Evolutionary conservation across 35 echinoderm and acorn worm species (phyloP).

Genomic region (Ophioderma brevispina): DNA sequence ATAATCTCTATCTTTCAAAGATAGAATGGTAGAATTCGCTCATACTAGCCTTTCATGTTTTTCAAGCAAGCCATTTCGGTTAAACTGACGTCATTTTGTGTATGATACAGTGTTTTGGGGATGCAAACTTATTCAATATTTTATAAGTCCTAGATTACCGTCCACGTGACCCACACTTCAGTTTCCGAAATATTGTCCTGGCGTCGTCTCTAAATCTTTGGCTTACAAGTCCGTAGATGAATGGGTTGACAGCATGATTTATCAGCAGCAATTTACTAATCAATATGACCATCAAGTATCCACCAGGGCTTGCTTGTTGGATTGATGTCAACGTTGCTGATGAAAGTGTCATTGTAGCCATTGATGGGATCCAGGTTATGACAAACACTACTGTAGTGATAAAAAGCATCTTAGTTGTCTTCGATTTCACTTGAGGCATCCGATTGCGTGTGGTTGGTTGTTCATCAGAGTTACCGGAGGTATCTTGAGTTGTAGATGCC

Average conservation of each 20-base stretch:
- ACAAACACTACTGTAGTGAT: slow-evolving; percentile 19
- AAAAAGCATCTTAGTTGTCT: slow-evolving; percentile 15
- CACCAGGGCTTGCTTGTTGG: not conserved
- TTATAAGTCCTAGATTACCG: not conserved
- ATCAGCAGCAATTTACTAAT: not conserved
- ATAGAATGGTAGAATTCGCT: no score
- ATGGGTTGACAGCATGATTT: slow-evolving; percentile 29
- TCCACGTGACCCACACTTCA: not conserved
- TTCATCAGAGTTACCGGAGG: not conserved
- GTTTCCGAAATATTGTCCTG: not conserved
- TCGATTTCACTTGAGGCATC: not conserved
- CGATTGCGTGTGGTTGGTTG: not conserved
- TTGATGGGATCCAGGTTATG: not conserved
- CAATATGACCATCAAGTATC: not conserved
- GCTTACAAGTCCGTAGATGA: not conserved
- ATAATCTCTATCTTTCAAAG: no score
- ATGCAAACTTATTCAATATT: no score
- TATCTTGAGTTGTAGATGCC: not conserved
- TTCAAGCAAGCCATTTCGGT: no score
- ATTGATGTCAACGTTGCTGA: not conserved
- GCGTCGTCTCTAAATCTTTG: slow-evolving; percentile 9
- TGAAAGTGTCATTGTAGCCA: not conserved
- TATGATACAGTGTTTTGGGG: no score
- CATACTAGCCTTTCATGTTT: no score
- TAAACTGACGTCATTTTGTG: no score